Evolutionary conservation across 2,888 invertebrate species (phyloP).

Genomic region (Trachelus iudaicus): DNA sequence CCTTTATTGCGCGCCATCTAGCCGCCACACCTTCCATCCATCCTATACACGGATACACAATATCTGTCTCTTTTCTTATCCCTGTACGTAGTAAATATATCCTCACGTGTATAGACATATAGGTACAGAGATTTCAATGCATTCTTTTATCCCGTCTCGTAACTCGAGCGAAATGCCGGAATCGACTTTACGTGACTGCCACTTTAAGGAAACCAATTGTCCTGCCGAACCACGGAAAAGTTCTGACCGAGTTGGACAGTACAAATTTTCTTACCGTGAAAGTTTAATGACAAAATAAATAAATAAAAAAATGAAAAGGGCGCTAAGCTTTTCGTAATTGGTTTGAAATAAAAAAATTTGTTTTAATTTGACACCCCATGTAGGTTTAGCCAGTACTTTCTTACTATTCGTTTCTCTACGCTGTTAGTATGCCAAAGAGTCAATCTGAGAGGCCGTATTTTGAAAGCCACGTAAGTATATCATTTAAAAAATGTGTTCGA

Average conservation of each 20-base stretch:
- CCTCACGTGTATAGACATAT: neutral
- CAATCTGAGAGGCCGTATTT: neutral
- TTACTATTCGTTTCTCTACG: neutral
- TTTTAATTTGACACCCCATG: too few relatives aligned
- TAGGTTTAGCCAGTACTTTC: neutral
- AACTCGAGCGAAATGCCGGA: neutral
- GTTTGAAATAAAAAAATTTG: neutral
- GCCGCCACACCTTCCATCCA: neutral
- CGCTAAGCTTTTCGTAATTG: neutral
- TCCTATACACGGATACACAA: neutral
- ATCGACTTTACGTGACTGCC: neutral
- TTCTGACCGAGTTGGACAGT: neutral
- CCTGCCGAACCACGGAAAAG: neutral
- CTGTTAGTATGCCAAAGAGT: neutral
- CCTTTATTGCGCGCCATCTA: neutral
- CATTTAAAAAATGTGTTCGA: neutral
- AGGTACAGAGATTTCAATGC: neutral
- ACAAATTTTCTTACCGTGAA: neutral
- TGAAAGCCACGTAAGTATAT: too few relatives aligned
- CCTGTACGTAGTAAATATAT: neutral
- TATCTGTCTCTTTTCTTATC: neutral
- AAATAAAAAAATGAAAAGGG: rapidly evolving
- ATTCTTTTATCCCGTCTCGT: neutral
- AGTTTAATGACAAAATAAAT: neutral
- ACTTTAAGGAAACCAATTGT: neutral